Base-by-base conservation (phyloP, 2,888 invertebrate species). In the Cataglyphis altisquamis region DNA sequence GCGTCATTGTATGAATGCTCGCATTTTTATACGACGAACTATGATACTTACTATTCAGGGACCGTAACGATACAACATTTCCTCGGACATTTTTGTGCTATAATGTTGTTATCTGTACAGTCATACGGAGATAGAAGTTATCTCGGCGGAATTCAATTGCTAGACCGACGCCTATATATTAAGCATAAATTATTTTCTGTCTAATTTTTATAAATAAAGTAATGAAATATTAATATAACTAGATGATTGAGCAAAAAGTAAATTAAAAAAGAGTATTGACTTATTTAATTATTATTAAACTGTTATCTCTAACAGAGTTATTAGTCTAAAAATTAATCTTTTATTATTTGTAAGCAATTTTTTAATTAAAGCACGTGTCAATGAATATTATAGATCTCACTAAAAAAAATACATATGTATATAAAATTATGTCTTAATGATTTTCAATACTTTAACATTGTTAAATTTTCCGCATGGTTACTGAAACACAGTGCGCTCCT, bases 1-100 rank as follows among this genome's bases (percentile, higher is more conserved):
- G 60, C 78, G 57, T 82, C 87, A 88, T 89, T 90, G 89, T 89
- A 62, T 8, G 36, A 60, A 80, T 36, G 72, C 60, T 72, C 78
- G 84, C 84, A 66, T 74, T 80, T 89, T 86, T 81, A 52, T 83
- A n/a, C 74, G 64, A 67, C 41, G 48, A 60, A 82, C 64, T 75
- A 62, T 82, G 81, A 88, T 87, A 77, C 63, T 73, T 63, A 73
- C 82, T 73, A 83, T 87, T 89, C 86, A 84, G 75, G n/a, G 66
- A 72, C 60, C 32, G 63, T 81, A 81, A 55, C 70, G n/a, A 48
- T 39, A 60, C 81, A 68, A 82, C 82, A 70, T 74, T 78, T 66
- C 25, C 80, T 45, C 39, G 55, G 48, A 62, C 39, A 32, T 62
- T 78, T 83, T 83, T 75, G 68, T 75, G 41, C 63, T 80, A 45